phyloP scores from a whole-genome alignment of 2,888 invertebrate species.

The Xestoiulus laeticollis region DNA sequence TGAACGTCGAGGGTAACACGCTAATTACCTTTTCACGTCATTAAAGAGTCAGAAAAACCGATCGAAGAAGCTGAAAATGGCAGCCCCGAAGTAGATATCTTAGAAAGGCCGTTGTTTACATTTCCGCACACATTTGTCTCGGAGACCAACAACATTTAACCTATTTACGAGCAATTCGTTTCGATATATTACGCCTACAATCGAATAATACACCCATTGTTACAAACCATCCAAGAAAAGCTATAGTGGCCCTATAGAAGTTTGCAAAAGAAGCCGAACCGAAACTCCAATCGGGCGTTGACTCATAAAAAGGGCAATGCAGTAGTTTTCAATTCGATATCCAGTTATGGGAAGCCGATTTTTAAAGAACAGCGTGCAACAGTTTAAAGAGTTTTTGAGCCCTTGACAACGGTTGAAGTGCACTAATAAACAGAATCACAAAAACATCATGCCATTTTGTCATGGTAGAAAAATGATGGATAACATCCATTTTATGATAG shows the following conservation, averaged over 20 bases:
- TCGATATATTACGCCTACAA: conserved; percentile 36
- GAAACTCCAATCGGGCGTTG: background rate
- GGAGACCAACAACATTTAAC: conserved; percentile 16
- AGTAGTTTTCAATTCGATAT: background rate
- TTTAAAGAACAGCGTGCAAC: conserved; percentile 5
- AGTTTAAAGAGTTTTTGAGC: background rate
- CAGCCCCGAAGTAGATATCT: background rate
- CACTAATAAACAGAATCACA: background rate
- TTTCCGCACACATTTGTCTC: conserved; percentile 31
- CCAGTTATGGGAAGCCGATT: background rate
- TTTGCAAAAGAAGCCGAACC: background rate
- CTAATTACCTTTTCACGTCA: conserved; percentile 38
- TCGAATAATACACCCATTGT: conserved; percentile 16
- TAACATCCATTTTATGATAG: background rate
- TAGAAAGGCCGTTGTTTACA: conserved; percentile 21
- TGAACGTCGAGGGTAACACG: background rate
- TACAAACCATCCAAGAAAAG: background rate
- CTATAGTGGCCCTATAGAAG: background rate
- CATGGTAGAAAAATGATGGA: background rate
- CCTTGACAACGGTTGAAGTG: background rate
- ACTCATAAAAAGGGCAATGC: background rate
- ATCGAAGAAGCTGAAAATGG: conserved; percentile 14
- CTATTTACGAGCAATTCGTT: conserved; percentile 23
- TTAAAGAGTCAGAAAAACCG: conserved; percentile 18
- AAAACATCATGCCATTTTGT: background rate